A percentile compares a stretch with the other conserved stretches of the same genome.
phyloP scores from a whole-genome alignment of 2,888 invertebrate species.

The Hirtodrosophila duncani region DNA sequence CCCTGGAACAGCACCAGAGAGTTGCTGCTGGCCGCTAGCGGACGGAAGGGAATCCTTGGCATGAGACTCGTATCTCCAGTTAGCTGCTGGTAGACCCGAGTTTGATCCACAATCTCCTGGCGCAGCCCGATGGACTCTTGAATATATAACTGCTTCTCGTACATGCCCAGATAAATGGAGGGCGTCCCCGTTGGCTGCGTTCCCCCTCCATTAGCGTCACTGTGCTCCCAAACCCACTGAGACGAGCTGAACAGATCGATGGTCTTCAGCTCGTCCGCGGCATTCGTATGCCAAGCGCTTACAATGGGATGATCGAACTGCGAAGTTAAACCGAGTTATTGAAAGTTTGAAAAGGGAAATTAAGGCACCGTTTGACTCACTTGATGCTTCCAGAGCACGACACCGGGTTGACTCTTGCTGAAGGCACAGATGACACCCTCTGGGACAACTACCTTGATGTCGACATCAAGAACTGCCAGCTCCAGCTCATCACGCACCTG shows the following conservation, averaged over 20 bases:
- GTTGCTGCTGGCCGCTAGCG: conserved; percentile 82
- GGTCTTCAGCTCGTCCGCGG: conserved; percentile 82
- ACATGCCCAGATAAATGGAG: conserved; percentile 90
- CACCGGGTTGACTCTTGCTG: conserved; percentile 80
- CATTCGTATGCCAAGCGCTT: conserved; percentile 88
- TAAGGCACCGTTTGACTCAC: conserved; percentile 76
- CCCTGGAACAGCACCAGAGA: conserved; percentile 66
- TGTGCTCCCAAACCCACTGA: conserved; percentile 78
- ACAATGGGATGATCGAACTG: conserved; percentile 91
- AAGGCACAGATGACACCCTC: conserved; percentile 86
- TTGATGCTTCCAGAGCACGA: conserved; percentile 87
- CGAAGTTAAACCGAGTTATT: not conserved
- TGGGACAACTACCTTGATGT: conserved; percentile 84
- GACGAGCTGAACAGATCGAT: conserved; percentile 87
- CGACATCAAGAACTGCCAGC: conserved; percentile 78
- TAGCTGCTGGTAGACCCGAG: conserved; percentile 68
- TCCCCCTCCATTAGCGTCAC: conserved; percentile 66
- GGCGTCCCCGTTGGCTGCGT: conserved; percentile 78
- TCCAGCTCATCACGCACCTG: conserved; percentile 68
- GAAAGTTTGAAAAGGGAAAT: not conserved
- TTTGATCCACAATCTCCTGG: conserved; percentile 73
- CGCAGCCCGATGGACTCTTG: conserved; percentile 75
- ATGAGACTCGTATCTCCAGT: conserved; percentile 73
- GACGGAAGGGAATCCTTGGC: conserved; percentile 85
- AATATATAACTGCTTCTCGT: conserved; percentile 85